Conservation (phyloP, 2,113 vertebrate species). For the Tretioscincus oriximinensis region DNA sequence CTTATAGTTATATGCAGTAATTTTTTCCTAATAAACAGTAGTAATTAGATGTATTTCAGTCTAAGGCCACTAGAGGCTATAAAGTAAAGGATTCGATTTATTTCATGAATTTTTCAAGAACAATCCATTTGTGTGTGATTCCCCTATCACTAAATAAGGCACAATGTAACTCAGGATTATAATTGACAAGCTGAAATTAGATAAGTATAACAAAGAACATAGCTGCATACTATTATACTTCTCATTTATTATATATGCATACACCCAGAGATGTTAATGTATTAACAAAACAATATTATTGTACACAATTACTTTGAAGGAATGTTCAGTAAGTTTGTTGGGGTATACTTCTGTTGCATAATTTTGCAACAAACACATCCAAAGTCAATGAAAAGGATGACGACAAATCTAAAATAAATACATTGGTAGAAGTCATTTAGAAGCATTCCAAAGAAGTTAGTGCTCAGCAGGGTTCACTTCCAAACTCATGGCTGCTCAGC, state of each 20-base stretch:
- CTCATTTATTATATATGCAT: constrained; percentile 25
- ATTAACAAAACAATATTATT: background rate
- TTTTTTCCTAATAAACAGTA: constrained; percentile 75
- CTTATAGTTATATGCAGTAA: constrained; percentile 70
- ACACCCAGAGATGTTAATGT: background rate
- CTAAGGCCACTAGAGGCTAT: constrained; percentile 77
- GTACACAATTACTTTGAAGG: background rate
- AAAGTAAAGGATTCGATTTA: constrained; percentile 71
- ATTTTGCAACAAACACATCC: background rate
- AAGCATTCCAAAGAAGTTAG: constrained; percentile 30
- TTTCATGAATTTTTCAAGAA: constrained; percentile 72
- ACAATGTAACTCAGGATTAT: constrained; percentile 58
- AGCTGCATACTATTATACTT: constrained; percentile 37
- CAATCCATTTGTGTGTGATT: constrained; percentile 69
- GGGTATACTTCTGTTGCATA: background rate
- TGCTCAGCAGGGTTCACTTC: background rate
- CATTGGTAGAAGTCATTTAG: background rate
- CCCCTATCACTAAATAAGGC: constrained; percentile 69
- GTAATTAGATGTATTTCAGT: constrained; percentile 70
- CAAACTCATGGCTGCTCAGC: background rate
- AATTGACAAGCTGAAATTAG: constrained; percentile 33
- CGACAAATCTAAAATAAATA: background rate
- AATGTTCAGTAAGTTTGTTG: background rate
- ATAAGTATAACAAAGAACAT: constrained; percentile 29
- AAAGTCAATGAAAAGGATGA: background rate